These are phyloP conservation scores for Tetramorium alpestre DNA, from an alignment of 1,140 invertebrate species.

Conservation along the genomic window DNA sequence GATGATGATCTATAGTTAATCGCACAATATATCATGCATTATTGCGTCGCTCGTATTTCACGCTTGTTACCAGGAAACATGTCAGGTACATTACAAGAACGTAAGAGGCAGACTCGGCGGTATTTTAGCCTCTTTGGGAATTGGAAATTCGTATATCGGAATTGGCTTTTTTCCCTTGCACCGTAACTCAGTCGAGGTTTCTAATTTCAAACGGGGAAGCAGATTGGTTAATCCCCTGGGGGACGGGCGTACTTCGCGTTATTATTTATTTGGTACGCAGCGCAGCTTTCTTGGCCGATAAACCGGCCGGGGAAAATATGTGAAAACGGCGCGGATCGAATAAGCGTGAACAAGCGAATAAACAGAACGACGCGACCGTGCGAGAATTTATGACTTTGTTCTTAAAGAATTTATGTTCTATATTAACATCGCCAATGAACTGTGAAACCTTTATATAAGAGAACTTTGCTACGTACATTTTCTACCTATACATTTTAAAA, in stretches of 20 bases:
- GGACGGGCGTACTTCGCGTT: slow-evolving; percentile 11
- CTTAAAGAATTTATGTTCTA: slow-evolving; percentile 31
- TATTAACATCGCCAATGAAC: neutral
- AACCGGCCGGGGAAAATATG: slow-evolving; percentile 21
- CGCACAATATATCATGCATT: neutral
- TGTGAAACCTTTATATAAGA: neutral
- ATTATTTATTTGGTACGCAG: slow-evolving; percentile 44
- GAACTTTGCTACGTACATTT: neutral
- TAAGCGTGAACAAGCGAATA: slow-evolving; percentile 13
- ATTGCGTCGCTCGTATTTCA: slow-evolving; percentile 5
- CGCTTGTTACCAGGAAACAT: neutral
- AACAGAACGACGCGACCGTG: neutral
- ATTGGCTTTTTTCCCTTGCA: slow-evolving; percentile 16
- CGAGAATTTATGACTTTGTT: slow-evolving; percentile 7
- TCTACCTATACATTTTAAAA: neutral
- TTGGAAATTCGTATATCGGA: slow-evolving; percentile 39
- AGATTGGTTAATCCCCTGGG: slow-evolving; percentile 30
- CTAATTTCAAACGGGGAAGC: slow-evolving; percentile 47
- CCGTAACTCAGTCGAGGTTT: slow-evolving; percentile 40
- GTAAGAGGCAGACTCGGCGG: neutral
- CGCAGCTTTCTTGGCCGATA: neutral
- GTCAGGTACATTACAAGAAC: slow-evolving; percentile 37
- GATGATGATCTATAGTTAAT: neutral
- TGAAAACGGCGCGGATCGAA: slow-evolving; percentile 3
- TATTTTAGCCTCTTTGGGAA: slow-evolving; percentile 42